Percentiles rank a stretch among this genome's conserved stretches.
Conservation (phyloP, 1,140 invertebrate species). For the Rhyacophila brunnea region DNA sequence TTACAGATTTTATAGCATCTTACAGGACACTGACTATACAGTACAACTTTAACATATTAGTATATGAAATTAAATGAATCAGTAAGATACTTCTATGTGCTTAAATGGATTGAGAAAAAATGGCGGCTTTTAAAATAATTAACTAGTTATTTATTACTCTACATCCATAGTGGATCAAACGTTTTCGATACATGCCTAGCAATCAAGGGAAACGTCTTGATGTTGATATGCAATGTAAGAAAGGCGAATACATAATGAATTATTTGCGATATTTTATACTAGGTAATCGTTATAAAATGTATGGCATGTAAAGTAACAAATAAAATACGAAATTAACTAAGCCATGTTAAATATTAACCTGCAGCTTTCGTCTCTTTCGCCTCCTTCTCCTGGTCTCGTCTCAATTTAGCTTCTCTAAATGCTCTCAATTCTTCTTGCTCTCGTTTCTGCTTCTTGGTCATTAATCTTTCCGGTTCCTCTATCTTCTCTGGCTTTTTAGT, state of each 20-base stretch:
- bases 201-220: too few relatives aligned
- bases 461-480: slow-evolving; percentile 65
- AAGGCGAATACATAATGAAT: too few relatives aligned
- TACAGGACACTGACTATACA: too few relatives aligned
- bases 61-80: slow-evolving; percentile 7
- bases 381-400: slow-evolving; percentile 23
- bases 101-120: too few relatives aligned
- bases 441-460: slow-evolving; percentile 78
- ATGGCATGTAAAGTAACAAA: not conserved
- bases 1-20: too few relatives aligned
- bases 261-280: too few relatives aligned
- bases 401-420: slow-evolving; percentile 20
- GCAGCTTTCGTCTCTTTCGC: not conserved
- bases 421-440: slow-evolving; percentile 66
- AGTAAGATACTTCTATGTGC: not conserved
- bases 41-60: too few relatives aligned
- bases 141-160: too few relatives aligned
- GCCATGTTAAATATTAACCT: not conserved
- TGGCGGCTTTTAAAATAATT: too few relatives aligned
- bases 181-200: too few relatives aligned
- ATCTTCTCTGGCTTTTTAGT: slow-evolving; percentile 57
- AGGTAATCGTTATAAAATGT: not conserved
- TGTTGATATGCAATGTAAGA: too few relatives aligned
- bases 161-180: too few relatives aligned
- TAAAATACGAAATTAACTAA: not conserved